Base-by-base conservation (phyloP, 2,888 invertebrate genomes). In the Andrena trimmerana region DNA sequence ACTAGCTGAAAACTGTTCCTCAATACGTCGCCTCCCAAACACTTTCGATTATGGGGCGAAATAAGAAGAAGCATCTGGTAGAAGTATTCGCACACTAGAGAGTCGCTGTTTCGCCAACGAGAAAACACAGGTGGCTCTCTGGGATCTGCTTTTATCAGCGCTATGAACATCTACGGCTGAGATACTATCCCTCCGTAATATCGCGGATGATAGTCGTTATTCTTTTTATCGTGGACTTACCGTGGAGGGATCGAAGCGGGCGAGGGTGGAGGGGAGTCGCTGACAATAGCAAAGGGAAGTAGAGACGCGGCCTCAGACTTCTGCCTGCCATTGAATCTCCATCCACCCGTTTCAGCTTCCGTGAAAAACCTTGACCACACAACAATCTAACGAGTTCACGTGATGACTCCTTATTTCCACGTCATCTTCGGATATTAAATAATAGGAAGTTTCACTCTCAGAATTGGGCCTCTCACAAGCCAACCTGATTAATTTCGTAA, bases 111-210 rank as follows among this genome's bases (percentile, higher is more conserved):
- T 62, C 60, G 62, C 29, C 73, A 74, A 71, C 50, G 60, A 62
- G 62, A 74, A 74, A 68, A 60, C 74, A 74, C 54, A 71, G 52
- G 78, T 69, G 70, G 68, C 54, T 75, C 81, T 36, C 48, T 31
- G 16, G 29, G 73, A 65, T 75, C 66, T 74, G 69, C 66, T 70
- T 84, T 86, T 87, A 84, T 86, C 82, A 81, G 77, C 74, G 74
- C 71, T 80, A 79, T 78, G 78, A 87, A 73, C 70, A 78, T 87
- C 85, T 81, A 76, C 66, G 68, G 72, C 74, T 70, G 69, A 63
- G 78, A 81, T 78, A 82, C 84, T 77, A 67, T 74, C 62, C 66
- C 78, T 77, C 86, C 77, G 77, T 78, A 88, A 88, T 88, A 88
- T 83, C 82, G 69, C 48, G 74, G 71, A 74, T 76, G 81, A 81